phyloP scores from a whole-genome alignment of 92 coral and sea anemone genomes.

The Galaxea fascicularis region DNA sequence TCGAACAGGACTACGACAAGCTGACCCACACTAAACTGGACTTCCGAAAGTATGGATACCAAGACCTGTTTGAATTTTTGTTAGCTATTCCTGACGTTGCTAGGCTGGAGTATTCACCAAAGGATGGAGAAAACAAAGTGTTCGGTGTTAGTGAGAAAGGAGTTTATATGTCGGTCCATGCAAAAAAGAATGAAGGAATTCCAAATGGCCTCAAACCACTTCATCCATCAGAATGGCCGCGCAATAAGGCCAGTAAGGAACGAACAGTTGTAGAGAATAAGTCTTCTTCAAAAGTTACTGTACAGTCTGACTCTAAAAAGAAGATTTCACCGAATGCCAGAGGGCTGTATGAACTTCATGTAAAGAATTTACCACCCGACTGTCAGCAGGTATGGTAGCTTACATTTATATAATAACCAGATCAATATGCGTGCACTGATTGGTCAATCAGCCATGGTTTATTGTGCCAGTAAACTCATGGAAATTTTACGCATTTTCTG shows the following conservation, averaged over 20 bases:
- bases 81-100: constrained; percentile 92
- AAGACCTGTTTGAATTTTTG: constrained; percentile 79
- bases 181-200: constrained; percentile 75
- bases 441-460: too few relatives aligned
- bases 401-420: neutral
- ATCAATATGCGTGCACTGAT: too few relatives aligned
- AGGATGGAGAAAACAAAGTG: constrained; percentile 84
- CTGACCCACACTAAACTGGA: constrained; percentile 51
- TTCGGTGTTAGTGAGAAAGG: constrained; percentile 78
- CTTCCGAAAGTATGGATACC: constrained; percentile 80
- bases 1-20: constrained; percentile 72
- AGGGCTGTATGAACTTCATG: constrained; percentile 71
- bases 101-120: constrained; percentile 78
- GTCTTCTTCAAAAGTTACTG: constrained; percentile 54
- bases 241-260: constrained; percentile 39
- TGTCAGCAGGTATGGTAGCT: constrained; percentile 58
- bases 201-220: constrained; percentile 54
- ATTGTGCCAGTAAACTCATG: too few relatives aligned
- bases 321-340: constrained; percentile 37
- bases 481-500: too few relatives aligned
- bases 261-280: constrained; percentile 43
- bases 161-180: constrained; percentile 83
- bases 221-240: constrained; percentile 75
- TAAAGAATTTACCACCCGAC: constrained; percentile 63
- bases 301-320: constrained; percentile 15